These are phyloP conservation scores for Metridium senile DNA, from an alignment of 92 coral and sea anemone species.

Conservation along the genomic window DNA sequence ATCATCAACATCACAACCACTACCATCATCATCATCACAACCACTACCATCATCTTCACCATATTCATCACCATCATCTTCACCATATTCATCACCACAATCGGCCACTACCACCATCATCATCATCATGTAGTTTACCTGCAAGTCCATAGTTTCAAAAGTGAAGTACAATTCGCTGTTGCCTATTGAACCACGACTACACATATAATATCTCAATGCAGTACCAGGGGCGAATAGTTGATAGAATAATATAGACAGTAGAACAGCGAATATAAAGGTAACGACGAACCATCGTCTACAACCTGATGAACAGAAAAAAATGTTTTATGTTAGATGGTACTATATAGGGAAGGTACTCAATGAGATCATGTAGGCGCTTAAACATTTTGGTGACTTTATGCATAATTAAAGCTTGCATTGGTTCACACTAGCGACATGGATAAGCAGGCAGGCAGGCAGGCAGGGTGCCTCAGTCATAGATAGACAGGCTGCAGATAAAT, in stretches of 20 bases:
- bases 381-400: no score
- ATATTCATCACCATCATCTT: no score
- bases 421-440: no score
- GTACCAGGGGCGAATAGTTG: slow-evolving; percentile 86
- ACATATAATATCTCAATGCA: slow-evolving; percentile 74
- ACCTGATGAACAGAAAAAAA: slow-evolving; percentile 35
- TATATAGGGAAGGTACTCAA: no score
- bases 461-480: no score
- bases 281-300: slow-evolving; percentile 53
- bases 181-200: slow-evolving; percentile 72
- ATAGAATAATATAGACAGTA: slow-evolving; percentile 72
- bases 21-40: no score
- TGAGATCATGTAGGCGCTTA: no score
- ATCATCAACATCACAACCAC: no score
- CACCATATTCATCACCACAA: not conserved
- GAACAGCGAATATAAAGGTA: slow-evolving; percentile 48
- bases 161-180: slow-evolving; percentile 77
- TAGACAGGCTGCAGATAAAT: not conserved
- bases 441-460: no score
- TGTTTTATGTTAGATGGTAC: no score
- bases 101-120: not conserved
- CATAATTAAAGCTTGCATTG: no score
- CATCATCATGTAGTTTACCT: slow-evolving; percentile 42
- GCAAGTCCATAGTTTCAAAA: slow-evolving; percentile 68
- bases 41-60: no score